phyloP scores from a whole-genome alignment of 2,888 invertebrate species.

The Ligdia adustata region DNA sequence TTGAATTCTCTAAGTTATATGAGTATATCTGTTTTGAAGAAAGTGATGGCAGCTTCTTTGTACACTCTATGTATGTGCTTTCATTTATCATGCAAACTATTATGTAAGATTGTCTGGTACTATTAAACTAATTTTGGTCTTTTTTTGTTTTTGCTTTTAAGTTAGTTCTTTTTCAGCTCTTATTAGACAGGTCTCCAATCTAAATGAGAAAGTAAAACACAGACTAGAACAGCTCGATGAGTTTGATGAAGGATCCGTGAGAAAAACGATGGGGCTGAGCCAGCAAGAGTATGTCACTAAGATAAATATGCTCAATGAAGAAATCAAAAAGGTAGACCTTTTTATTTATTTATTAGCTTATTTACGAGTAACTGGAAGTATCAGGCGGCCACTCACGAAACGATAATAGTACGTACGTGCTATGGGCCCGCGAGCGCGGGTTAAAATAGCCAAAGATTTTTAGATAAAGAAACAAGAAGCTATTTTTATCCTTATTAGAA shows the following conservation, averaged over 20 bases:
- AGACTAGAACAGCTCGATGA: conserved; percentile 97
- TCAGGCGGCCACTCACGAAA: too few species aligned
- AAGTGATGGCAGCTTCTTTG: conserved; percentile 9
- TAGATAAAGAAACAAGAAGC: too few species aligned
- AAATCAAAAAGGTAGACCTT: conserved; percentile 87
- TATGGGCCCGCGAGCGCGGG: too few species aligned
- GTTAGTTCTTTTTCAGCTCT: conserved; percentile 86
- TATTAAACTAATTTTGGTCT: conserved; percentile 13
- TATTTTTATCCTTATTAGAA: too few species aligned
- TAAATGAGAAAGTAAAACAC: conserved; percentile 94
- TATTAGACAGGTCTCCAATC: conserved; percentile 91
- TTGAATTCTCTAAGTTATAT: background rate
- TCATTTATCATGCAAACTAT: background rate
- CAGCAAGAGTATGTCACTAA: conserved; percentile 96
- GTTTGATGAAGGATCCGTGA: conserved; percentile 94
- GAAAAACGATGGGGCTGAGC: conserved; percentile 94
- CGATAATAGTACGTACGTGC: too few species aligned
- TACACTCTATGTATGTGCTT: conserved; percentile 14
- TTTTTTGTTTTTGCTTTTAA: conserved; percentile 64
- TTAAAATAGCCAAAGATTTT: too few species aligned
- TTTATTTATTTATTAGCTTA: background rate
- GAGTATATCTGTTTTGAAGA: conserved; percentile 5
- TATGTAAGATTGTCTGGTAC: background rate
- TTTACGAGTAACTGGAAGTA: too few species aligned
- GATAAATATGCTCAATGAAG: conserved; percentile 95